These are phyloP conservation scores for Polydrusus cervinus DNA, from an alignment of 2,888 invertebrate species.

Conservation along the genomic window DNA sequence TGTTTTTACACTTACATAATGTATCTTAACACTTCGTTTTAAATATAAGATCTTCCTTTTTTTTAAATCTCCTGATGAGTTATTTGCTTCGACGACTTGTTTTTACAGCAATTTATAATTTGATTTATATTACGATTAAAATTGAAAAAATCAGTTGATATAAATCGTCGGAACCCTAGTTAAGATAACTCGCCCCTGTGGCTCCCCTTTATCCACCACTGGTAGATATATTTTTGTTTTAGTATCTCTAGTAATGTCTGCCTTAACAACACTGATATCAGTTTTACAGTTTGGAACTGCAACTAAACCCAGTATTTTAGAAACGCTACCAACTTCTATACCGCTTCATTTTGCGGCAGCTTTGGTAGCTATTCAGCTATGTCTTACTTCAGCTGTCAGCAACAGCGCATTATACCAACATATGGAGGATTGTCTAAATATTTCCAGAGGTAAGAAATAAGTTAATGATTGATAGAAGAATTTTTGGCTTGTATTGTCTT, in stretches of 20 bases:
- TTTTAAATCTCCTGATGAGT: too few relatives aligned
- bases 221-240: slow-evolving; percentile 53
- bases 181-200: too few relatives aligned
- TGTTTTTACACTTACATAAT: too few relatives aligned
- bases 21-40: too few relatives aligned
- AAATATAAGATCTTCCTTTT: too few relatives aligned
- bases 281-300: slow-evolving; percentile 78
- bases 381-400: slow-evolving; percentile 84
- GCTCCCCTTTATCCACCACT: too few relatives aligned
- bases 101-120: too few relatives aligned
- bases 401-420: slow-evolving; percentile 89
- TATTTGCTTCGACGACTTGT: too few relatives aligned
- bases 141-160: too few relatives aligned
- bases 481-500: too few relatives aligned
- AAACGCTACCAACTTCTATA: slow-evolving; percentile 78
- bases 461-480: neutral
- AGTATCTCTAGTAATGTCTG: slow-evolving; percentile 79
- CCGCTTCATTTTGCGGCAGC: slow-evolving; percentile 80
- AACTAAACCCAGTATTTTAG: slow-evolving; percentile 78
- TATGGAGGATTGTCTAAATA: slow-evolving; percentile 83
- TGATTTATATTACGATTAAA: too few relatives aligned
- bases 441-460: slow-evolving; percentile 76
- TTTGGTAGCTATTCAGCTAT: slow-evolving; percentile 84
- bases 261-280: slow-evolving; percentile 77
- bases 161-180: too few relatives aligned